These are phyloP conservation scores for Drosophila chauvacae DNA, from an alignment of 1,140 invertebrate species.

Conservation along the genomic window DNA sequence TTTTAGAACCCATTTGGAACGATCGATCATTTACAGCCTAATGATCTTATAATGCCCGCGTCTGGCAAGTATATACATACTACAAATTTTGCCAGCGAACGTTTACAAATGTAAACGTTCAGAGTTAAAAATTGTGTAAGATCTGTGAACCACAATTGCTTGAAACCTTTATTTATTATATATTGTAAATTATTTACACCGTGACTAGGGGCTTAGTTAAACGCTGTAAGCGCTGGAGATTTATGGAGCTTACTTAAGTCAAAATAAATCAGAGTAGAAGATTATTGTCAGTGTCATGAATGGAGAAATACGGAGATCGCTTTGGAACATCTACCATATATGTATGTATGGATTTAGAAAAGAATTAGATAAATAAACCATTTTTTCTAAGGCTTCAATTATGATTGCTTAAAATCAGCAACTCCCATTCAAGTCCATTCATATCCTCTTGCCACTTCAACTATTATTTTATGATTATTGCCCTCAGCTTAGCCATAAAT, in stretches of 20 bases:
- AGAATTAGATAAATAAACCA: not conserved
- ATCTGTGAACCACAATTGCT: not conserved
- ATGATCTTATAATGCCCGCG: conserved; percentile 72
- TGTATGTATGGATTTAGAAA: too few species aligned
- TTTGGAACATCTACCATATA: too few species aligned
- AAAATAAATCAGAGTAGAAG: not conserved
- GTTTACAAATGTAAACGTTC: not conserved
- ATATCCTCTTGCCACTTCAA: conserved; percentile 15
- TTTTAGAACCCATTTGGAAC: conserved; percentile 28
- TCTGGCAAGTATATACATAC: conserved; percentile 2
- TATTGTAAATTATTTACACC: conserved; percentile 8
- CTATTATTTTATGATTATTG: conserved; percentile 74
- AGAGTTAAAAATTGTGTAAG: conserved; percentile 7
- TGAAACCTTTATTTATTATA: not conserved
- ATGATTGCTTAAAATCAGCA: too few species aligned
- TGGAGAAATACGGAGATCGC: not conserved
- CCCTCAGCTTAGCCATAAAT: conserved; percentile 44
- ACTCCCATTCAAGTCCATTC: conserved; percentile 4
- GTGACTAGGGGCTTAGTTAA: not conserved
- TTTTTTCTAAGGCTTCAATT: not conserved
- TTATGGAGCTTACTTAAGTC: conserved; percentile 2
- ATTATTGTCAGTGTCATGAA: too few species aligned
- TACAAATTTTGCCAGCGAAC: not conserved
- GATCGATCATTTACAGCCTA: conserved; percentile 71
- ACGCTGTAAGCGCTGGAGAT: not conserved